Conservation (phyloP, 2,113 vertebrate species). For the Eleginops maclovinus region DNA sequence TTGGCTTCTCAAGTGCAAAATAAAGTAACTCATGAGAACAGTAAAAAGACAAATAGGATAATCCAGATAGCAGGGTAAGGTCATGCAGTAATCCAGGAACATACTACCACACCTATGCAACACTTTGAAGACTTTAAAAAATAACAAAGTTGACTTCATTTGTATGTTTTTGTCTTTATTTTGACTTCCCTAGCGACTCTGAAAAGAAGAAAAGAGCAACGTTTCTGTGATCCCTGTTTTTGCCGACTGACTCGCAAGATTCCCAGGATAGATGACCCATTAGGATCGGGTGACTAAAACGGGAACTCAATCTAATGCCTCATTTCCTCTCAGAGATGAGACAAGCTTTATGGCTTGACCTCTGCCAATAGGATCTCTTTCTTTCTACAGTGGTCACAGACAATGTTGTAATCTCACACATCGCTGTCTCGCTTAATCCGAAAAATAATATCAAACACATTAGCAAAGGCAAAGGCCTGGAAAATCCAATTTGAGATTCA, state of each 20-base stretch:
- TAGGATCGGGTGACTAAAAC: slow-evolving; percentile 78
- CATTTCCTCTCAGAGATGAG: slow-evolving; percentile 78
- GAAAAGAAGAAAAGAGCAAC: slow-evolving; percentile 24
- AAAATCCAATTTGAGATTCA: slow-evolving; percentile 79
- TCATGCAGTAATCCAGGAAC: background rate
- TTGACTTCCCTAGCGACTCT: slow-evolving; percentile 9
- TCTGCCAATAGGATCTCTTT: slow-evolving; percentile 58
- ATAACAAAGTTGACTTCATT: background rate
- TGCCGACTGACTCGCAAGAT: slow-evolving; percentile 35
- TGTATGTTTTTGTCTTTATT: slow-evolving; percentile 28
- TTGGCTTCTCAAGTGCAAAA: slow-evolving; percentile 6
- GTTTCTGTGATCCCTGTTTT: slow-evolving; percentile 37
- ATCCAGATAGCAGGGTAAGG: background rate
- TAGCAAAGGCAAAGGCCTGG: slow-evolving; percentile 69
- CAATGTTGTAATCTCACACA: slow-evolving; percentile 77
- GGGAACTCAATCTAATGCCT: slow-evolving; percentile 81
- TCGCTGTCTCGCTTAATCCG: slow-evolving; percentile 71
- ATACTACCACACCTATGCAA: background rate
- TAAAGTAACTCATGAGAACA: background rate
- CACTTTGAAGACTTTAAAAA: background rate
- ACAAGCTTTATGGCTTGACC: slow-evolving; percentile 74
- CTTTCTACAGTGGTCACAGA: slow-evolving; percentile 37
- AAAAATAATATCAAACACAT: slow-evolving; percentile 81
- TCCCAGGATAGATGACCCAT: slow-evolving; percentile 75
- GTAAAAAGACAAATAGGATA: background rate